A percentile compares a stretch with the other conserved stretches of the same genome.
These are phyloP conservation scores for Corythaeola cristata DNA, from an alignment of 2,113 vertebrate genomes.

Conservation along the genomic window DNA sequence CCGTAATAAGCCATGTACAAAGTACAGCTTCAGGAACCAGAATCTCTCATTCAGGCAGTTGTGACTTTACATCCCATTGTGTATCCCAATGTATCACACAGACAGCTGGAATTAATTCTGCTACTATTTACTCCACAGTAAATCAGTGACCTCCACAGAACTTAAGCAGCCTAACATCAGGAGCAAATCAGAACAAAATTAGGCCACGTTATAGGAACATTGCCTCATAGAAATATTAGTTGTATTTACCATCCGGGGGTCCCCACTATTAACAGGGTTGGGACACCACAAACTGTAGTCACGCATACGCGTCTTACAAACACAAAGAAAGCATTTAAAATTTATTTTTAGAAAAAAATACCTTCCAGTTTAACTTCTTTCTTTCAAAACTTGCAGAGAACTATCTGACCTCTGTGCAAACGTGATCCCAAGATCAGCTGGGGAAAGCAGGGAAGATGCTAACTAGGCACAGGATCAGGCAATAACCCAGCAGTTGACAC, in stretches of 20 bases:
- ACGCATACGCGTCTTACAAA: rapidly evolving
- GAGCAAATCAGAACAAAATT: not conserved
- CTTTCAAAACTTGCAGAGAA: not conserved
- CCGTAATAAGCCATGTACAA: not conserved
- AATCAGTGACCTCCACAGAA: not conserved
- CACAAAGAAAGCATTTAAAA: not conserved
- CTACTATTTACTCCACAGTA: not conserved
- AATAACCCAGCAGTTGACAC: not conserved
- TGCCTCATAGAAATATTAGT: not conserved
- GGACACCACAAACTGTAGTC: not conserved
- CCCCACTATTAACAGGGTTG: not conserved
- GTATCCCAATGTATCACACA: not conserved
- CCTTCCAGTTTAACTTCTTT: not conserved
- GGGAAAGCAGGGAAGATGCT: not conserved
- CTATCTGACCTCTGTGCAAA: not conserved
- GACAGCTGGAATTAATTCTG: conserved; percentile 24
- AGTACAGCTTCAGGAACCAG: not conserved
- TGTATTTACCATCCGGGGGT: not conserved
- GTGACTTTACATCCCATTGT: not conserved
- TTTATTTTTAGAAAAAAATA: not conserved
- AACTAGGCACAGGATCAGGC: not conserved
- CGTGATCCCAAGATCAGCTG: not conserved
- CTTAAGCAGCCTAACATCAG: not conserved
- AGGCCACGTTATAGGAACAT: not conserved
- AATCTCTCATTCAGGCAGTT: not conserved